These are phyloP conservation scores for Drosophila borealis DNA, from an alignment of 2,888 invertebrate species.

Conservation along the genomic window DNA sequence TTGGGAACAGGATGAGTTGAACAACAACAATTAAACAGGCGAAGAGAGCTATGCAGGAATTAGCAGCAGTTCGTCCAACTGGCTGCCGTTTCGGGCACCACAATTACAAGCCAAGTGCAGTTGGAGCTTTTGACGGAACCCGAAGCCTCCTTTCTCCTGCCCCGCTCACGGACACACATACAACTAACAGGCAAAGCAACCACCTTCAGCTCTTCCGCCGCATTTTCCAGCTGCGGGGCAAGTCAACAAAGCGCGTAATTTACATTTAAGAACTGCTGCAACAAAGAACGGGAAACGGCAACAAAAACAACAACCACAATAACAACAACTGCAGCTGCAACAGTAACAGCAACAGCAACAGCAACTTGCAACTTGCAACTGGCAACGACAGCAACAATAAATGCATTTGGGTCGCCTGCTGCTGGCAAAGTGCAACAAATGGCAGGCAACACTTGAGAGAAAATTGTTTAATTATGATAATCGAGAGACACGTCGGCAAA, in stretches of 20 bases:
- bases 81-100: slow-evolving; percentile 16
- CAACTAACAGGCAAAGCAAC: slow-evolving; percentile 23
- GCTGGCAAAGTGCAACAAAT: slow-evolving; percentile 62
- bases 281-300: slow-evolving; percentile 72
- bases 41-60: slow-evolving; percentile 7
- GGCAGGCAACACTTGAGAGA: slow-evolving; percentile 66
- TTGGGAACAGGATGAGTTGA: slow-evolving; percentile 15
- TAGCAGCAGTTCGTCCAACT: slow-evolving; percentile 18
- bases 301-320: slow-evolving; percentile 24
- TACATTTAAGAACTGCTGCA: slow-evolving; percentile 74
- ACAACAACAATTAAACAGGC: slow-evolving; percentile 15
- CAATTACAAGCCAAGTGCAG: slow-evolving; percentile 36
- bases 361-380: slow-evolving; percentile 25
- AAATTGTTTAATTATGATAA: slow-evolving; percentile 78
- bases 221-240: slow-evolving; percentile 45
- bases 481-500: slow-evolving; percentile 46
- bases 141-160: too few relatives aligned
- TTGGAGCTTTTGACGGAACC: not conserved
- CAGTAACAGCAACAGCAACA: slow-evolving; percentile 37
- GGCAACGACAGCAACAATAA: slow-evolving; percentile 30
- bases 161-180: slow-evolving; percentile 1
- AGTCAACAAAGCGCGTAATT: slow-evolving; percentile 79
- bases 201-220: not conserved
- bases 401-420: slow-evolving; percentile 24
- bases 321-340: slow-evolving; percentile 27